A percentile compares a stretch with the other conserved stretches of the same genome.
Conservation (phyloP, 2,113 vertebrate genomes). For the Stigmatopora nigra region DNA sequence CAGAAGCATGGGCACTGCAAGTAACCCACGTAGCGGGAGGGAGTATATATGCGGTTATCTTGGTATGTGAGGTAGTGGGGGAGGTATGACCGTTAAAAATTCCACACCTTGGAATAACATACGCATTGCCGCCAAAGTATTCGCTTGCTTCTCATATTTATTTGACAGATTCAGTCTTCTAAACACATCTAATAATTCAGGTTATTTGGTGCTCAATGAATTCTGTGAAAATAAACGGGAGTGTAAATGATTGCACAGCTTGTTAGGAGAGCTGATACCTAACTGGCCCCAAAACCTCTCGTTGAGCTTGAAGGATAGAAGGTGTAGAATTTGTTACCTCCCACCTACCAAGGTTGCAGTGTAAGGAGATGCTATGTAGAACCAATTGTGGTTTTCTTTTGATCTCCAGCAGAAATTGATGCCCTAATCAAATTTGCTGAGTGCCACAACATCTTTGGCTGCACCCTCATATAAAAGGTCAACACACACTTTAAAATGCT, state of each 20-base stretch:
- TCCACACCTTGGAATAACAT: constrained; percentile 65
- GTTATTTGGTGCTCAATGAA: constrained; percentile 2
- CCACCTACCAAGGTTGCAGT: constrained; percentile 41
- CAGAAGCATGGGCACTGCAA: constrained; percentile 24
- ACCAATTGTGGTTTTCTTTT: constrained; percentile 33
- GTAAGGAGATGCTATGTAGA: constrained; percentile 29
- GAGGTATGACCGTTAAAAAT: constrained; percentile 59
- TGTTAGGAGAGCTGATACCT: constrained; percentile 7
- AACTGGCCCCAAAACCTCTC: constrained; percentile 13
- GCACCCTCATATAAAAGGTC: constrained; percentile 48
- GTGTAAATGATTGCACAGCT: background rate
- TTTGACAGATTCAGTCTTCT: background rate
- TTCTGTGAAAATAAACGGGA: constrained; percentile 6
- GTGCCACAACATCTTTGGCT: constrained; percentile 38
- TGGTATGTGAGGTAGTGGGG: constrained; percentile 53
- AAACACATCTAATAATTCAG: background rate
- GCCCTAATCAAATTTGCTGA: constrained; percentile 40
- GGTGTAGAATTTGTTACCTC: constrained; percentile 15
- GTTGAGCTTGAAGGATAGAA: constrained; percentile 23
- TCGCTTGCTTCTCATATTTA: constrained; percentile 13
- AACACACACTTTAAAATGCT: constrained; percentile 1
- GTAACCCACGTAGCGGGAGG: constrained; percentile 17
- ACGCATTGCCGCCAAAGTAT: constrained; percentile 29
- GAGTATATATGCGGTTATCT: constrained; percentile 48
- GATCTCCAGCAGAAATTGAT: constrained; percentile 39